phyloP scores from a whole-genome alignment of 2,113 vertebrate genomes.

The Copsychus sechellarum region DNA sequence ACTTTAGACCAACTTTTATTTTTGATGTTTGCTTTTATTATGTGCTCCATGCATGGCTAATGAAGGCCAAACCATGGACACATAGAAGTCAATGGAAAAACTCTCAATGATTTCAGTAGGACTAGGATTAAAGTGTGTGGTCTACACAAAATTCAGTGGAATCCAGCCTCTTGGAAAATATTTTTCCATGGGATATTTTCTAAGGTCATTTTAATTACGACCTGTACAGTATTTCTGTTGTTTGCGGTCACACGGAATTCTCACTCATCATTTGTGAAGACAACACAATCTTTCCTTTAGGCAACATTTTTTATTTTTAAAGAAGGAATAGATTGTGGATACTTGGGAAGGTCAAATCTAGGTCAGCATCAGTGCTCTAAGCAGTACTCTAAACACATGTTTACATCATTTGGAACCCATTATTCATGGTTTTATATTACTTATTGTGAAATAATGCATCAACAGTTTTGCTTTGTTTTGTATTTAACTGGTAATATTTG shows the following conservation, averaged over 20 bases:
- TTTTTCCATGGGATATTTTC: conserved; percentile 67
- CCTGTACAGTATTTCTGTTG: conserved; percentile 53
- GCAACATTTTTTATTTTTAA: conserved; percentile 59
- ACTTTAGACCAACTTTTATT: background rate
- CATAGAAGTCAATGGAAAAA: conserved; percentile 36
- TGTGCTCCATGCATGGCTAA: conserved; percentile 2
- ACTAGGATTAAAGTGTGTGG: conserved; percentile 50
- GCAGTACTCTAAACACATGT: conserved; percentile 45
- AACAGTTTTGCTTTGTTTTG: conserved; percentile 67
- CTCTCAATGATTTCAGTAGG: conserved; percentile 18
- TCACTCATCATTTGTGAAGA: conserved; percentile 51
- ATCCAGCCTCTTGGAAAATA: conserved; percentile 55
- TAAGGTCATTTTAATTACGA: conserved; percentile 69
- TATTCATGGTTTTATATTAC: conserved; percentile 66
- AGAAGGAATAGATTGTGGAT: conserved; percentile 48
- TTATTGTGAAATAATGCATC: conserved; percentile 68
- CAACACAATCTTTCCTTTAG: conserved; percentile 44
- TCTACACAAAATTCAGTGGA: conserved; percentile 20
- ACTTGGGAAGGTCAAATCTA: conserved; percentile 63
- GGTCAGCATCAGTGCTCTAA: conserved; percentile 43
- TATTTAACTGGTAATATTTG: conserved; percentile 63
- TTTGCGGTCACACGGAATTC: conserved; percentile 53
- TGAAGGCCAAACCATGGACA: conserved; percentile 24
- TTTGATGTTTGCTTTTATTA: conserved; percentile 45
- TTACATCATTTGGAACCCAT: conserved; percentile 67